These are phyloP conservation scores for Orthonychiurus folsomi DNA, from an alignment of 2,888 invertebrate species.

Conservation along the genomic window DNA sequence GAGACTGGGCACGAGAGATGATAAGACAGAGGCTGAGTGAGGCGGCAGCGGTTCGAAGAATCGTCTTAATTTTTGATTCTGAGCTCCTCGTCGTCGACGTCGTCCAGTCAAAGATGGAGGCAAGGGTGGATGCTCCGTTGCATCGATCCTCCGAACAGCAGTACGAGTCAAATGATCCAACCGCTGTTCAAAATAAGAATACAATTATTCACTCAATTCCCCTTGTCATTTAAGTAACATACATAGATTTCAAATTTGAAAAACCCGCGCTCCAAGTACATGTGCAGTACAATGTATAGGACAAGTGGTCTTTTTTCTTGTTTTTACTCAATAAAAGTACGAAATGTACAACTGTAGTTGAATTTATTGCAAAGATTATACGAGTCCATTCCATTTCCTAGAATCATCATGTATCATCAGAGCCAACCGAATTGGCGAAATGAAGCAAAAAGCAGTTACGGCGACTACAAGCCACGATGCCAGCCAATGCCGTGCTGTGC, in stretches of 20 bases:
- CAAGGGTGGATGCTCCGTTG: constrained; percentile 5
- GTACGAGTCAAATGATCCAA: constrained; percentile 9
- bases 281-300: no score
- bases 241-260: neutral
- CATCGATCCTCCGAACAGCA: constrained; percentile 12
- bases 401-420: no score
- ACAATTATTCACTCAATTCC: neutral
- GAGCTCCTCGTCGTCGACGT: neutral
- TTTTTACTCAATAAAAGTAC: no score
- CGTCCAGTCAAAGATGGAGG: neutral
- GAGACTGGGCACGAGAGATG: neutral
- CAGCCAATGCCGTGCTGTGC: no score
- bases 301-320: no score
- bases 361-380: no score
- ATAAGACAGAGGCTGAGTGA: constrained; percentile 6
- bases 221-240: neutral
- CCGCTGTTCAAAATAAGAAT: neutral
- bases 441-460: no score
- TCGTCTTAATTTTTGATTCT: neutral
- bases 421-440: no score
- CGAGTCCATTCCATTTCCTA: no score
- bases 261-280: neutral
- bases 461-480: no score
- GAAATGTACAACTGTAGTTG: no score
- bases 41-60: neutral